Conservation (phyloP, 2,113 vertebrate species). For the Haemorhous mexicanus region DNA sequence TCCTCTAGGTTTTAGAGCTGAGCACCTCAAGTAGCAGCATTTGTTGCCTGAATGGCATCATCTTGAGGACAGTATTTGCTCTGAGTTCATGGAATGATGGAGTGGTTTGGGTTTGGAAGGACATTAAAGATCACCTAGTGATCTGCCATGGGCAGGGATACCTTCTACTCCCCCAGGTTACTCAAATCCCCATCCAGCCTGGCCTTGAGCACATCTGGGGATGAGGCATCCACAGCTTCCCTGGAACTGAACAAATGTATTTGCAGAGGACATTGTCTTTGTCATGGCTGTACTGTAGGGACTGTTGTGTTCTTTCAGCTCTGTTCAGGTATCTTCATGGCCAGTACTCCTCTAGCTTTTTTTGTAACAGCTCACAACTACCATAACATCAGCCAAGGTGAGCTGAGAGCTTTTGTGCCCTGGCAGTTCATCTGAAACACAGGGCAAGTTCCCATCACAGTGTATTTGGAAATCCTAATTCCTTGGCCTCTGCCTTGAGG, state of each 20-base stretch:
- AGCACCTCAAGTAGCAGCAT: background rate
- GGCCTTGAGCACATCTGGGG: background rate
- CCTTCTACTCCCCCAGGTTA: background rate
- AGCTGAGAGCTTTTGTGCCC: background rate
- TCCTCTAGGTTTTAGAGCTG: background rate
- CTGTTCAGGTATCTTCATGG: background rate
- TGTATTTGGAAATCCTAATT: background rate
- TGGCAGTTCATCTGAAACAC: background rate
- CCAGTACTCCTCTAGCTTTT: background rate
- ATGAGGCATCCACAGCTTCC: background rate
- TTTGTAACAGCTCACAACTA: background rate
- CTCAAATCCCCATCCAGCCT: background rate
- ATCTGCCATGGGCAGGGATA: background rate
- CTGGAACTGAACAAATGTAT: background rate
- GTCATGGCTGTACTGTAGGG: background rate
- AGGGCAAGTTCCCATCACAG: background rate
- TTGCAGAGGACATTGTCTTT: background rate
- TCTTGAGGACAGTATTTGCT: background rate
- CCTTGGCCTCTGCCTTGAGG: background rate
- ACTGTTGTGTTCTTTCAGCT: background rate
- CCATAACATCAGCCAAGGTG: rapidly evolving
- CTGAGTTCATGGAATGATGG: too few species aligned
- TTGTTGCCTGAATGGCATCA: background rate
- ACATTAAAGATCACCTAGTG: background rate
- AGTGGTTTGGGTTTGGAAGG: background rate